Evolutionary conservation across 2,888 invertebrate species (phyloP).

Genomic region (Xanthia togata): DNA sequence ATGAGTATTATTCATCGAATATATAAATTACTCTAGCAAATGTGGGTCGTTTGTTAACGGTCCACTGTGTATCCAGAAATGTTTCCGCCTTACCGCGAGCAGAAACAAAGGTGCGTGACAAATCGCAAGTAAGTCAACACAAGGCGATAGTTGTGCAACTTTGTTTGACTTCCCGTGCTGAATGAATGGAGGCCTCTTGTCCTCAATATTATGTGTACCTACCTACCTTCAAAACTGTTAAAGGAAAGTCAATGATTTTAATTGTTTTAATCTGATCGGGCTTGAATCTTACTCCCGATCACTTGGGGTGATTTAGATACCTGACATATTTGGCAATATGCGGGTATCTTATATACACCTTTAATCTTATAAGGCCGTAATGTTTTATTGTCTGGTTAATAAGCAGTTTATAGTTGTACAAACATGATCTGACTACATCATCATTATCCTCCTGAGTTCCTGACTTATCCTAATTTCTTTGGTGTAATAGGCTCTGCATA

Average conservation of each 20-base stretch:
- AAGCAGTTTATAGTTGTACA: background rate
- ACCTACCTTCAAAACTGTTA: background rate
- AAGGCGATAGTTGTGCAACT: slow-evolving; percentile 56
- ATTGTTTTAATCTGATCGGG: background rate
- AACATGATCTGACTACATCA: background rate
- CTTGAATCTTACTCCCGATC: background rate
- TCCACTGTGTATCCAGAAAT: slow-evolving; percentile 13
- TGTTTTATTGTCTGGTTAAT: background rate
- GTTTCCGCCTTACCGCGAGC: slow-evolving; percentile 39
- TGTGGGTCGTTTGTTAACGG: slow-evolving; percentile 20
- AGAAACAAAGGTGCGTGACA: slow-evolving; percentile 62
- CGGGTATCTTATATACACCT: background rate
- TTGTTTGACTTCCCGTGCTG: slow-evolving; percentile 33
- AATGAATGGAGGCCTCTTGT: slow-evolving; percentile 28
- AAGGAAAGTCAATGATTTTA: background rate
- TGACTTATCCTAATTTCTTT: background rate
- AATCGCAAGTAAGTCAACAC: slow-evolving; percentile 52
- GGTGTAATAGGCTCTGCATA: too few relatives aligned
- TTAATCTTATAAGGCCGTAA: background rate
- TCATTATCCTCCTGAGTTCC: background rate
- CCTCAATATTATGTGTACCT: background rate
- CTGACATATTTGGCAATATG: background rate
- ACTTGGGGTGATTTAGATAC: background rate
- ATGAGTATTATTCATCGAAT: slow-evolving; percentile 21
- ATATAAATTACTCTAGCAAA: background rate